A percentile compares a stretch with the other conserved stretches of the same genome.
phyloP scores from a whole-genome alignment of 2,113 vertebrate genomes.

The Alethe castanea region DNA sequence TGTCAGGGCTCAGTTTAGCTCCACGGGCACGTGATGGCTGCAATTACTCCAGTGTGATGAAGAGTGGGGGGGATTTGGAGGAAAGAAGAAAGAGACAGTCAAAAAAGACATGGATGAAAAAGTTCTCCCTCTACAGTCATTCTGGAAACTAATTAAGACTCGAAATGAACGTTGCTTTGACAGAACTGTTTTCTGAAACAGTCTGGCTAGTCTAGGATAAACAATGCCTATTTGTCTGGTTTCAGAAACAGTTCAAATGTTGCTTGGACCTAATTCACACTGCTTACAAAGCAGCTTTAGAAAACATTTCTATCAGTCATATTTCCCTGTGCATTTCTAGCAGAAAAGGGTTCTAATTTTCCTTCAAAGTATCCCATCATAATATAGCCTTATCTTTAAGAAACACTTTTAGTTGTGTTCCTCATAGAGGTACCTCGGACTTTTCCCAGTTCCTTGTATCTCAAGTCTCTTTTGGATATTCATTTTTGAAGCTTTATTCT shows the following conservation, averaged over 20 bases:
- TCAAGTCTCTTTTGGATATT: background rate
- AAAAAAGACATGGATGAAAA: background rate
- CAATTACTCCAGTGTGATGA: background rate
- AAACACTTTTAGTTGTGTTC: background rate
- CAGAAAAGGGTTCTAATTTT: background rate
- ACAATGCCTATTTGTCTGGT: slow-evolving; percentile 37
- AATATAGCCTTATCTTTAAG: background rate
- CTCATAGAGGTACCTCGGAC: background rate
- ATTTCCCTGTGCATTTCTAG: background rate
- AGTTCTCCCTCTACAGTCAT: background rate
- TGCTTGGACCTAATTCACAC: slow-evolving; percentile 9
- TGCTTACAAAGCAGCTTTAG: background rate
- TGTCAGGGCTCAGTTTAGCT: background rate
- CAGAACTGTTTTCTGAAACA: background rate
- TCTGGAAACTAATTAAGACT: slow-evolving; percentile 17
- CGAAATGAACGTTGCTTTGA: background rate
- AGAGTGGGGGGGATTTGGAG: background rate
- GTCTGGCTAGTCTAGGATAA: slow-evolving; percentile 34
- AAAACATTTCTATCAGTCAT: background rate
- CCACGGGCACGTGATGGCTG: background rate
- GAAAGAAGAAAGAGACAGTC: background rate
- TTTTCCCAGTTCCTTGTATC: background rate
- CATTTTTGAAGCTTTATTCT: background rate
- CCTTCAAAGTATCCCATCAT: background rate
- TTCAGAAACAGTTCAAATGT: slow-evolving; percentile 30